A percentile compares a stretch with the other conserved stretches of the same genome.
phyloP scores from a whole-genome alignment of 2,888 invertebrate genomes.

The Pollenia angustigena region DNA sequence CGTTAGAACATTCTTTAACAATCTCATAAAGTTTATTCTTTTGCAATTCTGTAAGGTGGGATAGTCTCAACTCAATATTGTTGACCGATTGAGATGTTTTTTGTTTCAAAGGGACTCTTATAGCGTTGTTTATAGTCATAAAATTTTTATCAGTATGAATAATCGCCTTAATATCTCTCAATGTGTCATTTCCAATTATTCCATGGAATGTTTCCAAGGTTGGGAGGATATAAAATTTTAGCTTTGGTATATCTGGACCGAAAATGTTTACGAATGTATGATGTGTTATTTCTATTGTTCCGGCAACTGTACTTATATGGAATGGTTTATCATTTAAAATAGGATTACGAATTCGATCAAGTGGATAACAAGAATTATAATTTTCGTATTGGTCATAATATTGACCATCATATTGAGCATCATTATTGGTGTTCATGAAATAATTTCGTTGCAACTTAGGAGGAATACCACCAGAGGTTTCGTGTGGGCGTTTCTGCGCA shows the following conservation, averaged over 20 bases:
- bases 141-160: no score
- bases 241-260: neutral
- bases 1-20: no score
- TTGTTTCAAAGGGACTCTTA: no score
- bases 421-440: neutral
- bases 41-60: no score
- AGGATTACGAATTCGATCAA: neutral
- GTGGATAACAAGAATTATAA: neutral
- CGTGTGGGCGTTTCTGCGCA: neutral
- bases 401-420: neutral
- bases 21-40: no score
- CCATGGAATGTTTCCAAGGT: neutral
- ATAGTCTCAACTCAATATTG: neutral
- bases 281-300: neutral
- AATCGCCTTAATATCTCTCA: no score
- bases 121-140: no score
- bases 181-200: neutral
- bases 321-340: neutral
- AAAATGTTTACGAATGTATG: conserved; percentile 4
- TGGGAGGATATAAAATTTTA: conserved; percentile 6
- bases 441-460: conserved; percentile 14
- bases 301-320: neutral
- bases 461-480: neutral
- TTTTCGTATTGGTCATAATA: neutral
- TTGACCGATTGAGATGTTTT: neutral